phyloP scores from a whole-genome alignment of 2,113 vertebrate genomes.

The Sylvia atricapilla region DNA sequence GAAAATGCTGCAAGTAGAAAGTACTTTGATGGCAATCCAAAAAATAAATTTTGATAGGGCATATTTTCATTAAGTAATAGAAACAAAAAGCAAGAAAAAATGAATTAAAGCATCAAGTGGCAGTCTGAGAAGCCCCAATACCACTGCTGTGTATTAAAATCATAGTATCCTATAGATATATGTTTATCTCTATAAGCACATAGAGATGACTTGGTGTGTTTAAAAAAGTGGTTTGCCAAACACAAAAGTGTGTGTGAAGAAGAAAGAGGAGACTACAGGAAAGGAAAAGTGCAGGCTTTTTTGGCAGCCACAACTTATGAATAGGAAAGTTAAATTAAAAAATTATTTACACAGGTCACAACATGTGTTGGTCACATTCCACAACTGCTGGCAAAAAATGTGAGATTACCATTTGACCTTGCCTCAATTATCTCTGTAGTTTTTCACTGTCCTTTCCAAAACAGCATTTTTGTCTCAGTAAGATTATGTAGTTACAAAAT shows the following conservation, averaged over 20 bases:
- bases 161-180: neutral
- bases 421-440: neutral
- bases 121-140: neutral
- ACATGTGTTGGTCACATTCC: neutral
- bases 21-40: neutral
- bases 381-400: neutral
- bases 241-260: neutral
- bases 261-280: neutral
- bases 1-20: neutral
- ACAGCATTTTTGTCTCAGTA: neutral
- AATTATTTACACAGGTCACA: neutral
- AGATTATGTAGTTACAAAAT: neutral
- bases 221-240: neutral
- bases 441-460: neutral
- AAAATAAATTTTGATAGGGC: neutral
- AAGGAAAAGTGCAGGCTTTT: neutral
- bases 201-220: neutral
- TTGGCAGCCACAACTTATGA: neutral
- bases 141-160: neutral
- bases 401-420: neutral
- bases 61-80: neutral
- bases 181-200: too few species aligned
- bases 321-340: neutral
- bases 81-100: neutral
- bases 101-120: neutral